Evolutionary conservation across 2,797 vertebrate species (phyloP), one percentile per base, ranked within the genome.

Genomic region (Tragelaphus oryx): DNA sequence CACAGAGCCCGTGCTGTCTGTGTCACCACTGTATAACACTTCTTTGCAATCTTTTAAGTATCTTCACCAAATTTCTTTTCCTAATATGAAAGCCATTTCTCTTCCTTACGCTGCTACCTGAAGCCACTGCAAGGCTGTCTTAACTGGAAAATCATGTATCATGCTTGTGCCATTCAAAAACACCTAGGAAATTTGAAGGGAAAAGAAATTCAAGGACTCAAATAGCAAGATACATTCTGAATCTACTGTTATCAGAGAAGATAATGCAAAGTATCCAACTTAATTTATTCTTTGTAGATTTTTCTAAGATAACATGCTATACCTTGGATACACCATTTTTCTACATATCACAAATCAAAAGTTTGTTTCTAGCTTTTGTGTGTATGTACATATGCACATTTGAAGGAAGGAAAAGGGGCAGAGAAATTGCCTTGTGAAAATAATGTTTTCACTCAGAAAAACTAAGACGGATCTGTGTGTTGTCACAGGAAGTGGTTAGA

Each of bases 401-500:
- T 74, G 20, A 75, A 62, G 50, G 18, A 76, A 96, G 52, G 86
- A 55, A 88, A 22, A 41, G 52, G 44, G 7, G 17, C 28, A 84
- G 28, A 22, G 28, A 20, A 89, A 68, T 4, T 79, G 20, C 20
- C 28, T 83, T 85, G 46, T 91, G 52, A 91, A 94, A 91, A 83
- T 82, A 83, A 94, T 60, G 24, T 71, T 93, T 93, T 91, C 78
- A 94, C 10, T 48, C 54, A 2, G 28, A 0, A 22, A 96, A 96
- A 94, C 52, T n/a, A 86, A 94, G 95, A 62, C 59, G 48, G 48
- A 0, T 85, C 95, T 96, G n/a, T 11, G 1, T 62, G 54, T 60
- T 74, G 76, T 86, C 80, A 89, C 18, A 95, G 95, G 94, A 78
- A 91, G 85, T 91, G 92, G 95, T 96, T 92, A 97, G 95, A 93